Evolutionary conservation across 2,113 vertebrate species (phyloP), one percentile per base, ranked within the genome.

Genomic region (Promerops cafer): DNA sequence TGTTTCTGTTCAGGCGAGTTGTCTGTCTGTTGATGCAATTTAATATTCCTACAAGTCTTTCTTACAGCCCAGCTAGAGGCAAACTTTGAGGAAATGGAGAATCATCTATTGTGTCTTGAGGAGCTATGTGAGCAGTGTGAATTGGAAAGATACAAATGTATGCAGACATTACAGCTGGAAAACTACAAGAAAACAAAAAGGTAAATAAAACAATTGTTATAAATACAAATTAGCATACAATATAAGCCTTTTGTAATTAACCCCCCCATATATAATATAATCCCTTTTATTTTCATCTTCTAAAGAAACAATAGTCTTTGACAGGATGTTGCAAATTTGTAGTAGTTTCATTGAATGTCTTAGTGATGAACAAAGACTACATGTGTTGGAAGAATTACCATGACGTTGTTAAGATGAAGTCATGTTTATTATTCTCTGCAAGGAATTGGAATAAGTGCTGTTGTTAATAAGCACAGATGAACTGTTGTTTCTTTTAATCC

Each of bases 61-160:
- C 61, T 92, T 96, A 63, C 85, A 99, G 99, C 98, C 87, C 98
- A 98, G 77, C 92, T 99, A 91, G 99, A 99, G 96, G 98, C 98
- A 11, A 98, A 98, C 92, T 99, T 99, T 97, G 98, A 99, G 96
- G 99, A 99, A 94, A 98, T 99, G 96, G 99, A 99, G 97, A 98
- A 97, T 93, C 98, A 98, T 30, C 97, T 99, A 18, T 82, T 98
- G 10, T 98, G 98, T 87, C 98, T 99, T 96, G 99, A 99, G 91
- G 98, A 99, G 11, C 96, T 99, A 5, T 99, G 99, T 94, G 98
- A 96, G 47, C 99, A 99, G 90, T 99, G 98, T 97, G 99, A 99
- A 72, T 97, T 99, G 78, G 98, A 99, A 94, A 98, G 98, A 44
- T 96, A 97, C 83, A 99, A 98, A 92, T 98, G 98, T 16, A 83